Base-by-base conservation (phyloP, 2,888 invertebrate genomes). In the Lasioglossum malachurum region DNA sequence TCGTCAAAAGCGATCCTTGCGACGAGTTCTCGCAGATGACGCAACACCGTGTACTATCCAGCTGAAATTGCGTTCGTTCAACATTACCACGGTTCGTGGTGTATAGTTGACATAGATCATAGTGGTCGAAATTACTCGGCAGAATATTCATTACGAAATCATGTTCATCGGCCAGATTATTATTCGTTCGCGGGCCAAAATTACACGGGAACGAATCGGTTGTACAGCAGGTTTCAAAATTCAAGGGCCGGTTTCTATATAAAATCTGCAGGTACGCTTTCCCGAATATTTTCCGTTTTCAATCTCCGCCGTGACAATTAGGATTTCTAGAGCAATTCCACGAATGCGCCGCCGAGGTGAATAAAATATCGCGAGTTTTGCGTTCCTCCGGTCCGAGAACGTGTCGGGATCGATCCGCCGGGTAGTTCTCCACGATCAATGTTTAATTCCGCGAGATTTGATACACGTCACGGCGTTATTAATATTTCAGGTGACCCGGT, bases 401-500 rank as follows among this genome's bases (percentile, higher is more conserved):
- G 60, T 27, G n/a, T 60, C 60, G 60, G 16, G 60, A 14, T 60
- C 27, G 60, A 27, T 60, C 27, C 27, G 8, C 23, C 16, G 27
- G 27, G 31, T 19, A 35, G 19, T 67, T 31, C 35, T 19, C 67
- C 19, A 14, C 31, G 67, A 67, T 67, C 31, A 67, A 67, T 67
- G 35, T 35, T 35, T 35, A 35, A 67, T 67, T 67, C 35, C 67
- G 67, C 41, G 67, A 57, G 74, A 83, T 49, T 83, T 78, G 78
- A 83, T 78, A 78, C 60, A n/a, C 71, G 12, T n/a, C 27, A 38
- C 67, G 41, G 44, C 60, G 69, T 82, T 84, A 82, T 84, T 78
- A 75, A 83, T 84, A 84, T 84, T 82, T 71, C 75, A 75, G 23
- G 23, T 35, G 19, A 27, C 57, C 83, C n/a, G 75, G 46, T 41